These are phyloP conservation scores for Chionis minor DNA, from an alignment of 2,113 vertebrate species.

Conservation along the genomic window DNA sequence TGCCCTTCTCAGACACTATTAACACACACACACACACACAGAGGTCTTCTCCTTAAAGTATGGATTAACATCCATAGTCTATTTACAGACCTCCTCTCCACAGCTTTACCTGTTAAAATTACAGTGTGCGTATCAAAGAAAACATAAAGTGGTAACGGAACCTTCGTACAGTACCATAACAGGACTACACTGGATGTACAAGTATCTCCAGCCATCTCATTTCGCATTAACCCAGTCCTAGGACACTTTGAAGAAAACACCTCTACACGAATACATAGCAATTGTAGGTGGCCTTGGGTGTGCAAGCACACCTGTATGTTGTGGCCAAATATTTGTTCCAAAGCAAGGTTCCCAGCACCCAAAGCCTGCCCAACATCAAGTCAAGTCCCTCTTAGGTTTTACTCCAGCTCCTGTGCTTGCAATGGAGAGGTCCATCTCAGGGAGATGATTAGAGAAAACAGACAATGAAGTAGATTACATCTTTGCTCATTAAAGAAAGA, in stretches of 20 bases:
- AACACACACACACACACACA: background rate
- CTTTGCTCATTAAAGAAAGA: slow-evolving; percentile 12
- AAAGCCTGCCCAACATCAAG: background rate
- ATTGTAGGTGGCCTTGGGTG: rapidly evolving
- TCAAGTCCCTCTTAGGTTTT: background rate
- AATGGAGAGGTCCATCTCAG: background rate
- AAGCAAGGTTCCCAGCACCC: background rate
- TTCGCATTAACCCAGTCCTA: background rate
- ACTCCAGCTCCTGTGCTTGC: background rate
- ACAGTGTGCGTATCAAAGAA: background rate
- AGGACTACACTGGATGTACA: background rate
- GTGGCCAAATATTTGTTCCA: background rate
- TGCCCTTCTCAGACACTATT: background rate
- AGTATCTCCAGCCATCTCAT: background rate
- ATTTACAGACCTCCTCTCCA: background rate
- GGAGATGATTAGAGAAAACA: background rate
- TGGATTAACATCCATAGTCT: background rate
- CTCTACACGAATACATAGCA: background rate
- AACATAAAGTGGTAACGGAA: background rate
- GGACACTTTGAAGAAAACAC: rapidly evolving
- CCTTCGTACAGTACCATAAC: background rate
- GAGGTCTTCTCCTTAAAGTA: background rate
- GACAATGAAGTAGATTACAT: background rate
- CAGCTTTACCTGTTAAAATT: background rate
- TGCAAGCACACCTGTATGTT: rapidly evolving